Conservation (phyloP, 2,113 vertebrate genomes). For the Myiopsitta monachus region DNA sequence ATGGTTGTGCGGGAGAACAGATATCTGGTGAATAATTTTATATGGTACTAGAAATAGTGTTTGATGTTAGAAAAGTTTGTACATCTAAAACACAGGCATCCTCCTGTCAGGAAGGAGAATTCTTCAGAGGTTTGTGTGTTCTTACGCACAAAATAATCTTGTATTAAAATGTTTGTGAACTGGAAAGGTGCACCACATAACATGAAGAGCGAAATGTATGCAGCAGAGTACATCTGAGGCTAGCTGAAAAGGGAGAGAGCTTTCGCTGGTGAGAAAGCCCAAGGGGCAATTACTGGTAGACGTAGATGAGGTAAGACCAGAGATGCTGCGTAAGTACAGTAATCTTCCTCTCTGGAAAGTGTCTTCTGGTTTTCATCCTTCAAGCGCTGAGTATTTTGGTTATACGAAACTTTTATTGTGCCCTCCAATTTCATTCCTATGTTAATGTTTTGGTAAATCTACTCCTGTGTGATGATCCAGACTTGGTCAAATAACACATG, state of each 20-base stretch:
- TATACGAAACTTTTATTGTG: background rate
- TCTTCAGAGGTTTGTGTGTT: background rate
- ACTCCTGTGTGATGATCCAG: rapidly evolving
- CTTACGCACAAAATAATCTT: background rate
- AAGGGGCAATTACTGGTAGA: background rate
- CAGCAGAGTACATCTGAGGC: background rate
- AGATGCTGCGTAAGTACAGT: background rate
- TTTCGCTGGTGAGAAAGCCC: background rate
- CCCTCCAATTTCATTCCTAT: background rate
- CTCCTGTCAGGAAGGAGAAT: background rate
- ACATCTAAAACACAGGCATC: background rate
- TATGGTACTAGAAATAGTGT: background rate
- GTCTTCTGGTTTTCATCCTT: background rate
- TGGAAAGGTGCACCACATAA: background rate
- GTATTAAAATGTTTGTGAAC: background rate
- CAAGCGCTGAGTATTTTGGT: background rate
- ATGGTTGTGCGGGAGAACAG: background rate
- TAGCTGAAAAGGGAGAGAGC: background rate
- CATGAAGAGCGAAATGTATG: rapidly evolving
- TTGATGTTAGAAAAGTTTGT: background rate
- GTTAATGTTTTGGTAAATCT: background rate
- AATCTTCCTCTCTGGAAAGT: background rate
- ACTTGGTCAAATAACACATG: background rate
- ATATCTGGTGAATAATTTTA: background rate
- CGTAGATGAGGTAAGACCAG: background rate